Evolutionary conservation across 2,113 vertebrate species (phyloP), one percentile per base, ranked within the genome.

Genomic region (Naja naja): DNA sequence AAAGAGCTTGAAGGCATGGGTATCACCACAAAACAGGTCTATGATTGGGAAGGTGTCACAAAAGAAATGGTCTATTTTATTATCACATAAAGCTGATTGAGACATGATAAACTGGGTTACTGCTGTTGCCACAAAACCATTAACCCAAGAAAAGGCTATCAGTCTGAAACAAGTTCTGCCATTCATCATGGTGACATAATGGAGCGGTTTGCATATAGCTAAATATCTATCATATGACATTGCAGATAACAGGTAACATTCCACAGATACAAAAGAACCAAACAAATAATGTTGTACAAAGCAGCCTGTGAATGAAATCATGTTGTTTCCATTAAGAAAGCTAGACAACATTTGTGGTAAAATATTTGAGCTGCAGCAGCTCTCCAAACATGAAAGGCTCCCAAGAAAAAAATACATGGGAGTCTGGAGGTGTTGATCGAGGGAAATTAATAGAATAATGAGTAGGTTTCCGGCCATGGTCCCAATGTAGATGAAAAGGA

Each of bases 321-420:
- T 34, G 10, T 52, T 92, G 55, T n/a, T 58, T 16, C 86, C 85
- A 39, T 86, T 88, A 18, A 88, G 30, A 39, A 92, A 64, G 27
- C 10, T 58, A 8, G n/a, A 22, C 2, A 92, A 34, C 56, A 69
- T 69, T 12, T 47, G 87, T 2, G 56, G 91, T 49, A 92, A 11
- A n/a, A 92, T 92, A 27, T 56, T 88, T 49, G 91, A 69, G 14
- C 85, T 88, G n/a, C 64, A 88, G 6, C 45, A 69, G 55, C 16
- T 7, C 45, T 92, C 91, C 56, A 92, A 69, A 22, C 45, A 88
- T 4, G 91, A 92, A 2, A 92, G 39, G 8, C 53, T 88, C 12
- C 43, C 91, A 10, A 92, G 25, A n/a, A 92, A 92, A n/a, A 64
- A 39, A 89, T 97, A 97, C 97, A 97, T 96, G 0, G 97, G 96